Conservation (phyloP, 1,140 invertebrate genomes). For the Brachionus paranguensis region DNA sequence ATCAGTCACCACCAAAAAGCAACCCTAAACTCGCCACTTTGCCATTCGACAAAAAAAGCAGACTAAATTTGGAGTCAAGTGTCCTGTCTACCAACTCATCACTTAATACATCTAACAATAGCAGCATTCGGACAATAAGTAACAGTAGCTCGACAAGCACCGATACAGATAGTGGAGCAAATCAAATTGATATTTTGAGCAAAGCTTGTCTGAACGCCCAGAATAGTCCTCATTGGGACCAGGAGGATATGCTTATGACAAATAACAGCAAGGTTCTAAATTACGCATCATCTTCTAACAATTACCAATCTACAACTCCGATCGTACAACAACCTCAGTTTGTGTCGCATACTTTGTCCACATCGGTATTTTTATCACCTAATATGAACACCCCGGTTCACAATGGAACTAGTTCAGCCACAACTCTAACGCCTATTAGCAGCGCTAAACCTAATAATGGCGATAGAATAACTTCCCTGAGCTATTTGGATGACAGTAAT, state of each 20-base stretch:
- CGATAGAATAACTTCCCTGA: neutral
- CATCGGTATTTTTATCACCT: neutral
- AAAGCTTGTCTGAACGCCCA: neutral
- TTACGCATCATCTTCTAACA: neutral
- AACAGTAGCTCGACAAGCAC: slow-evolving; percentile 7
- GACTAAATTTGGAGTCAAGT: neutral
- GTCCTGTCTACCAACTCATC: neutral
- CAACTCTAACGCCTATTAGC: neutral
- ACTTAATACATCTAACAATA: slow-evolving; percentile 2
- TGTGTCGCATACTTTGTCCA: neutral
- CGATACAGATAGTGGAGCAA: neutral
- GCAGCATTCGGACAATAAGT: neutral
- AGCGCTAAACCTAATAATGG: neutral
- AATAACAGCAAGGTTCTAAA: neutral
- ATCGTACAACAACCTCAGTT: neutral
- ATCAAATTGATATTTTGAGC: neutral
- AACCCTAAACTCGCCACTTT: neutral
- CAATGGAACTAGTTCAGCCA: neutral
- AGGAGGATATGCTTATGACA: neutral
- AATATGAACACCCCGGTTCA: neutral
- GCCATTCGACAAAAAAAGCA: slow-evolving; percentile 24
- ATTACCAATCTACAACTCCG: neutral
- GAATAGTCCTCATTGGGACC: neutral
- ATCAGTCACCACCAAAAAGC: neutral
- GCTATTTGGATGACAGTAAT: slow-evolving; percentile 28